Evolutionary conservation across 2,113 vertebrate genomes (phyloP).

Genomic region (Syrmaticus mikado): DNA sequence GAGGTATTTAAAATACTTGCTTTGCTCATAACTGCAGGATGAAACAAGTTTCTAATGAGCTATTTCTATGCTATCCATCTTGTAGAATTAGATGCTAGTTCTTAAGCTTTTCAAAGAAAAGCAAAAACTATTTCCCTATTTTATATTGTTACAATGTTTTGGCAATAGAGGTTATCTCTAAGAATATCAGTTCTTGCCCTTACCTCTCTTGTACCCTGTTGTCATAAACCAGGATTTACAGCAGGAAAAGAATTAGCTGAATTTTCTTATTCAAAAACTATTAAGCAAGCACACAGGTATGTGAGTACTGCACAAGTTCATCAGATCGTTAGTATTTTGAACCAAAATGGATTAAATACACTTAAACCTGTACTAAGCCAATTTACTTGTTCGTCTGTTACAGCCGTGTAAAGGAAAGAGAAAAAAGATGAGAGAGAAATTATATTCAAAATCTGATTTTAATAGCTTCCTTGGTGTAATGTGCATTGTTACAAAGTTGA

Average conservation of each 20-base stretch:
- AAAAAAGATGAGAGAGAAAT: rapidly evolving
- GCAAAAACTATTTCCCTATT: not conserved
- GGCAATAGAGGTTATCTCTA: not conserved
- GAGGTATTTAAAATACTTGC: not conserved
- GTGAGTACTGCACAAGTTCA: not conserved
- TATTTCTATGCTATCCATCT: not conserved
- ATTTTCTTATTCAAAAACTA: not conserved
- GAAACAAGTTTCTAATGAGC: not conserved
- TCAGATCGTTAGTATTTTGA: not conserved
- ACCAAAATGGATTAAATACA: not conserved
- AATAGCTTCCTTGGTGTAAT: not conserved
- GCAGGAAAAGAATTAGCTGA: not conserved
- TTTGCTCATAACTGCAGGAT: not conserved
- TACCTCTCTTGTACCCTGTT: not conserved
- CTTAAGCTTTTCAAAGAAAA: not conserved
- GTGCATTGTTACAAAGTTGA: not conserved
- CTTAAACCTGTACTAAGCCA: not conserved
- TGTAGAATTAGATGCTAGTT: not conserved
- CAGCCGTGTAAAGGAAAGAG: rapidly evolving
- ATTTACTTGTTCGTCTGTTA: not conserved
- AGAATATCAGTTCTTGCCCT: not conserved
- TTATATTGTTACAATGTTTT: not conserved
- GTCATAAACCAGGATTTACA: not conserved
- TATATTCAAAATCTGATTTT: not conserved
- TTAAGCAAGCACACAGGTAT: not conserved